Base-by-base conservation (phyloP, 2,113 vertebrate genomes). In the Ictalurus punctatus region DNA sequence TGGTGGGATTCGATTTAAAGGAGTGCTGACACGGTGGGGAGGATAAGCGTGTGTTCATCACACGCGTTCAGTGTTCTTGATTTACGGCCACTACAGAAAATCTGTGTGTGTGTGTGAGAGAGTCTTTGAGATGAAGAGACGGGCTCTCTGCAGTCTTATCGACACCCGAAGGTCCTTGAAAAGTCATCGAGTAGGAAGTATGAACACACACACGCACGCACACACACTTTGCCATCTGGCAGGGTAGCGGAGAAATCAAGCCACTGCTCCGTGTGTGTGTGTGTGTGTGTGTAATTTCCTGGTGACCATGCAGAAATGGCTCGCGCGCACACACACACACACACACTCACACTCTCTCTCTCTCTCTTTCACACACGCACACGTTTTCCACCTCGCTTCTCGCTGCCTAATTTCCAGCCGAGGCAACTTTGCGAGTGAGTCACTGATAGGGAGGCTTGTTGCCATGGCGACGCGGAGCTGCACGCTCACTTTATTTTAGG, bases 391-490 rank as follows among this genome's bases (percentile, higher is more conserved):
- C 89, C 93, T 90, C 78, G 79, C 87, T 92, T 86, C 91, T 87
- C 90, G 63, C 90, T 92, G 84, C 90, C 91, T 88, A 90, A 90
- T 93, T 94, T 93, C 86, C 92, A 95, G 91, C 93, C 82, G 88
- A 88, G 84, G 91, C 91, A 93, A 95, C 94, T 94, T 94, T 92
- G 86, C 78, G 56, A 81, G 84, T 86, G 89, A 91, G 84, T 84
- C 86, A 88, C 69, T 48, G 63, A 84, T 85, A 93, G 92, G 89
- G 92, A 93, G 91, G 88, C 92, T 92, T 94, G 95, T 96, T 96
- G 94, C 95, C 94, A 94, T 96, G 94, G 94, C 90, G 89, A 95
- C 94, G 83, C 93, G 89, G 94, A 90, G 95, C 89, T 59, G 85
- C 30, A 84, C 61, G 4, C 89, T 85, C 59, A 61, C 69, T 59